These are phyloP conservation scores for Mellivora capensis DNA, from an alignment of 2,113 vertebrate genomes.

Conservation along the genomic window DNA sequence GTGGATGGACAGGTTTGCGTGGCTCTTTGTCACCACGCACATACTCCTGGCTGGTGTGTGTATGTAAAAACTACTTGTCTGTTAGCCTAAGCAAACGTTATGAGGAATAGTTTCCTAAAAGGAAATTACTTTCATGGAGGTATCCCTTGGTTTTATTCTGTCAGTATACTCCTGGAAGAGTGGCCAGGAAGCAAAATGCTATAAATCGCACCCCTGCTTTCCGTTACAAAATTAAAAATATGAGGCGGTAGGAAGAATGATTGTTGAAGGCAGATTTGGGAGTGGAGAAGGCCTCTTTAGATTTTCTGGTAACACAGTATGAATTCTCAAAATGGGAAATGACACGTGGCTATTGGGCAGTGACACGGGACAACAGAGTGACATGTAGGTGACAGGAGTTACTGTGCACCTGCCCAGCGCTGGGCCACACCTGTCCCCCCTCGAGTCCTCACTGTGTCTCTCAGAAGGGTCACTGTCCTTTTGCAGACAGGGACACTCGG, in stretches of 20 bases:
- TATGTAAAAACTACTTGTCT: neutral
- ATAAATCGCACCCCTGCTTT: neutral
- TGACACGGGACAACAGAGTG: accelerated
- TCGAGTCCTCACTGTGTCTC: neutral
- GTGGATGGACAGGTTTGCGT: neutral
- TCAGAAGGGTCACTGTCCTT: neutral
- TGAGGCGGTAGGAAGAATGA: neutral
- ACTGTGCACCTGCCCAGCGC: accelerated
- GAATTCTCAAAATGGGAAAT: accelerated
- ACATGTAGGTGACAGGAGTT: neutral
- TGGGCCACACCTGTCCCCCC: too few relatives aligned
- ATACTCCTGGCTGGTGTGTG: neutral
- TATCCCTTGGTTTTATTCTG: neutral
- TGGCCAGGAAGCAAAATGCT: neutral
- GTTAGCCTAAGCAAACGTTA: neutral
- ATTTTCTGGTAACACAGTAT: neutral
- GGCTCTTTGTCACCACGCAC: neutral
- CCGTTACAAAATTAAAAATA: neutral
- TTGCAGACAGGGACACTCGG: neutral
- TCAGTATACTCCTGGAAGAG: neutral
- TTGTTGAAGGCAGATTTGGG: neutral
- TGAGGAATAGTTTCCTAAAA: neutral
- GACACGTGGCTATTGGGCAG: too few relatives aligned
- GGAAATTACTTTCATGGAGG: neutral
- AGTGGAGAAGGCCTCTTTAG: neutral